Conservation (phyloP, 2,113 vertebrate species). For the Peromyscus polionotus region DNA sequence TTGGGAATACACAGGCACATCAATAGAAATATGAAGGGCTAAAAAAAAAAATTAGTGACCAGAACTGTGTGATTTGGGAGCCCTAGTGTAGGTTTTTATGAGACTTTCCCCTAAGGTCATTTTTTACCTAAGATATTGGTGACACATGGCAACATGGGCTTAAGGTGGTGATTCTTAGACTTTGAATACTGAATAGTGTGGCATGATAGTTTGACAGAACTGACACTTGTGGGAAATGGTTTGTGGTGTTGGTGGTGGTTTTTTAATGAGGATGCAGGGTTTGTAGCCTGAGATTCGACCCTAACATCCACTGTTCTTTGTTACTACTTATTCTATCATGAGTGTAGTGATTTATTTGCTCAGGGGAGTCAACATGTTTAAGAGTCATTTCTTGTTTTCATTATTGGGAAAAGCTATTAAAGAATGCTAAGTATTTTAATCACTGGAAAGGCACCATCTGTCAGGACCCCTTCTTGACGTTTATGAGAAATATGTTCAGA, state of each 20-base stretch:
- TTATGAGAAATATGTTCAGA: background rate
- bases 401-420: slow-evolving; percentile 6
- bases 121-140: background rate
- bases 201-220: background rate
- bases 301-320: background rate
- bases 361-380: background rate
- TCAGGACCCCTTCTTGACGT: background rate
- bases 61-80: background rate
- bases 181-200: background rate
- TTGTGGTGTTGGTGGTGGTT: background rate
- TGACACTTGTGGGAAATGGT: background rate
- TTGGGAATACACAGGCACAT: background rate
- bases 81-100: background rate
- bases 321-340: background rate
- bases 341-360: background rate
- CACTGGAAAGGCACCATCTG: background rate
- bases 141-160: background rate
- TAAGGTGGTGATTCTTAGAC: background rate
- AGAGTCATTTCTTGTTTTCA: slow-evolving; percentile 42
- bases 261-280: background rate
- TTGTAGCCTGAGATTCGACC: background rate
- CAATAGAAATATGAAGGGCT: background rate
- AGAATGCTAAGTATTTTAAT: background rate
- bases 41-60: background rate
- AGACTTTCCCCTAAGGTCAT: background rate